A percentile compares a stretch with the other conserved stretches of the same genome.
phyloP scores from a whole-genome alignment of 2,113 vertebrate species.

The Nematolebias whitei region DNA sequence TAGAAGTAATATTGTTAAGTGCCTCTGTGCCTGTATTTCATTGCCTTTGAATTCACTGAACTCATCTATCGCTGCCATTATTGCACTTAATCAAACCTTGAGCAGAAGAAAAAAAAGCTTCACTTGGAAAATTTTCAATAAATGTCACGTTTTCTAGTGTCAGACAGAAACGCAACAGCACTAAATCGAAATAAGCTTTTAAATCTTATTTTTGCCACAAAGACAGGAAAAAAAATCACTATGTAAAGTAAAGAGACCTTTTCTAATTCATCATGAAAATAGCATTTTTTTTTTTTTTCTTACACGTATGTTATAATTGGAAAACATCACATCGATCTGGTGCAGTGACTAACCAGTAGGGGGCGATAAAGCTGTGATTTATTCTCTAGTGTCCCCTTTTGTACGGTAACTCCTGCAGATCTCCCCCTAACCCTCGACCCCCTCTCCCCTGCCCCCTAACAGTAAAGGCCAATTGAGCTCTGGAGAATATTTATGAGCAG shows the following conservation, averaged over 20 bases:
- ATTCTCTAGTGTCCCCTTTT: slow-evolving; percentile 1
- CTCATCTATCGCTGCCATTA: slow-evolving; percentile 28
- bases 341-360: slow-evolving; percentile 58
- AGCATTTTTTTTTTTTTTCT: background rate
- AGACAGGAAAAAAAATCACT: background rate
- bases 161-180: background rate
- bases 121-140: slow-evolving; percentile 7
- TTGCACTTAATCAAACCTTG: slow-evolving; percentile 38
- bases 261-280: background rate
- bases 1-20: slow-evolving; percentile 44
- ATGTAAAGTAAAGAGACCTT: background rate
- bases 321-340: slow-evolving; percentile 4
- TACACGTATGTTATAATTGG: background rate
- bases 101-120: slow-evolving; percentile 1
- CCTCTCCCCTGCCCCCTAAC: slow-evolving; percentile 48
- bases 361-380: slow-evolving; percentile 62
- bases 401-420: slow-evolving; percentile 15
- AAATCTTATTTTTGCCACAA: slow-evolving; percentile 6
- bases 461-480: slow-evolving; percentile 70
- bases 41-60: slow-evolving; percentile 15
- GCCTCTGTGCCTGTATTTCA: slow-evolving; percentile 16
- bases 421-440: slow-evolving; percentile 24
- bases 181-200: slow-evolving; percentile 16
- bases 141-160: slow-evolving; percentile 18
- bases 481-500: slow-evolving; percentile 72